Conservation (phyloP, 1,140 invertebrate genomes). For the Cherax quadricarinatus region DNA sequence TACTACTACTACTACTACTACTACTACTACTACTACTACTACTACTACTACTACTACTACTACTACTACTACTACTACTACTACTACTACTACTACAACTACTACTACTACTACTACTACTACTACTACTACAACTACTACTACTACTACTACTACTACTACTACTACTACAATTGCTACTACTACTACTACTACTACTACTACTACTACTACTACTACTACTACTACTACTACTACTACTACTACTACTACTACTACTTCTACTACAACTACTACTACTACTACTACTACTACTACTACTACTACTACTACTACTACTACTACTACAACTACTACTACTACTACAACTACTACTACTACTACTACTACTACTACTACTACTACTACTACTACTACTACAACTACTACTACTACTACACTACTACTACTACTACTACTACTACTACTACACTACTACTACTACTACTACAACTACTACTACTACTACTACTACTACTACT, state of each 20-base stretch:
- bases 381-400: conserved; percentile 1
- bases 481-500: neutral
- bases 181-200: neutral
- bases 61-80: neutral
- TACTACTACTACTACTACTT: neutral
- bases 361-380: neutral
- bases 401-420: neutral
- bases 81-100: neutral
- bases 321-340: neutral
- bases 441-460: neutral
- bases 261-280: neutral
- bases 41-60: conserved; percentile 1
- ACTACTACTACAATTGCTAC: neutral
- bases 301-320: conserved; percentile 4
- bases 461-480: neutral
- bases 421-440: neutral
- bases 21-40: conserved; percentile 1
- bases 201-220: conserved; percentile 4
- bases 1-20: conserved; percentile 4
- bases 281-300: neutral
- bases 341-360: neutral
- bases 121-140: neutral
- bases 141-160: conserved; percentile 4
- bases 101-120: neutral
- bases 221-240: neutral